phyloP scores from a whole-genome alignment of 2,797 vertebrate genomes.

The Enteromius anoplus region DNA sequence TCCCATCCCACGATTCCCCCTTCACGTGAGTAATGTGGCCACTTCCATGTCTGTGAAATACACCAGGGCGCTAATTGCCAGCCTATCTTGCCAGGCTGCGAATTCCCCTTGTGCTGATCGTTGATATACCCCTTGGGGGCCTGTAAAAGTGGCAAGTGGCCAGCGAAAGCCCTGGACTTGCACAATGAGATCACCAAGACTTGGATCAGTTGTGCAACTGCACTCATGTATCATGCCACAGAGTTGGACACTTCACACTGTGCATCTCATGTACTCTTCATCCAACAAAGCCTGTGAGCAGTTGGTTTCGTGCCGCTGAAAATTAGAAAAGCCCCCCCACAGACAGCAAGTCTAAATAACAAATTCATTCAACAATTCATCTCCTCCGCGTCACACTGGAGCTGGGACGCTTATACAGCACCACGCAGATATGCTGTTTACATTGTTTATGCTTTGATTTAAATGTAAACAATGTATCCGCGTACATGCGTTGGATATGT shows the following conservation, averaged over 20 bases:
- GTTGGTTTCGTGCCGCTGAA: constrained; percentile 36
- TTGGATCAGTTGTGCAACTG: constrained; percentile 52
- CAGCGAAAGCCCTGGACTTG: constrained; percentile 27
- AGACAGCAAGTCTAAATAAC: no score
- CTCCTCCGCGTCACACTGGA: no score
- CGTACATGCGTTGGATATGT: no score
- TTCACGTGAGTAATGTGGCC: not conserved
- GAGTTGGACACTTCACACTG: constrained; percentile 34
- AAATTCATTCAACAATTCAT: no score
- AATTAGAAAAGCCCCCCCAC: constrained; percentile 31
- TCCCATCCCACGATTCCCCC: not conserved
- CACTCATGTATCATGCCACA: constrained; percentile 34
- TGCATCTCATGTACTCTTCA: constrained; percentile 46
- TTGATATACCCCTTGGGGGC: constrained; percentile 28
- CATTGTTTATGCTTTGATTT: no score
- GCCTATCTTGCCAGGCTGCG: constrained; percentile 39
- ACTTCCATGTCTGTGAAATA: not conserved
- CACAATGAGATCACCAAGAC: constrained; percentile 53
- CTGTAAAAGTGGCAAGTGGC: constrained; percentile 35
- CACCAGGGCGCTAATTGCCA: constrained; percentile 35
- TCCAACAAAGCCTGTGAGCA: constrained; percentile 47
- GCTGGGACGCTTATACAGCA: no score
- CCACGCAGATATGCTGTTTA: no score
- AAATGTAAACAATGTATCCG: no score
- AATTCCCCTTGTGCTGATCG: constrained; percentile 25